These are phyloP conservation scores for Temnothorax nylanderi DNA, from an alignment of 1,140 invertebrate species.

Conservation along the genomic window DNA sequence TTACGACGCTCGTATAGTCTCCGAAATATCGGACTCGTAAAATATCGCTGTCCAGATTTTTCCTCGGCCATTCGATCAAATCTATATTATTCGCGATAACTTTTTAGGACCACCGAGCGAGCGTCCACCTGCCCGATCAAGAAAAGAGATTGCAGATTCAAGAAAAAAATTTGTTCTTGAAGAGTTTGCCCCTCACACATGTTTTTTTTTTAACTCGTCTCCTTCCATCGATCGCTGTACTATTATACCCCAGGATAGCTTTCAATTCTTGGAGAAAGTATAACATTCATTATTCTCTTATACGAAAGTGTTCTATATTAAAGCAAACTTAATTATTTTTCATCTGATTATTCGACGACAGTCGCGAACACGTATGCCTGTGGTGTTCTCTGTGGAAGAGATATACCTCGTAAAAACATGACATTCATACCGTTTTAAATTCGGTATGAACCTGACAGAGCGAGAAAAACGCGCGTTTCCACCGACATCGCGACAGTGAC, in stretches of 20 bases:
- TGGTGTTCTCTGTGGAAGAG: neutral
- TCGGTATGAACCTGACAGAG: neutral
- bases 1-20: constrained; percentile 15
- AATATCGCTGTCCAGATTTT: constrained; percentile 42
- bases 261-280: neutral
- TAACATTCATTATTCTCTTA: neutral
- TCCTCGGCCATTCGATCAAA: constrained; percentile 17
- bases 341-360: neutral
- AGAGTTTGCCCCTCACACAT: neutral
- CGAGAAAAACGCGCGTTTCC: neutral
- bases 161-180: neutral
- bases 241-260: neutral
- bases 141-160: neutral
- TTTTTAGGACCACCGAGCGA: neutral
- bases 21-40: constrained; percentile 7
- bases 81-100: constrained; percentile 17
- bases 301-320: neutral
- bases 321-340: neutral
- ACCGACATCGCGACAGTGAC: neutral
- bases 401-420: neutral
- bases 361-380: neutral
- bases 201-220: neutral
- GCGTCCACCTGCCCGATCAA: neutral
- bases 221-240: neutral
- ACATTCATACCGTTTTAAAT: neutral